Conservation (phyloP, 2,113 vertebrate species). For the Lasiurus borealis region DNA sequence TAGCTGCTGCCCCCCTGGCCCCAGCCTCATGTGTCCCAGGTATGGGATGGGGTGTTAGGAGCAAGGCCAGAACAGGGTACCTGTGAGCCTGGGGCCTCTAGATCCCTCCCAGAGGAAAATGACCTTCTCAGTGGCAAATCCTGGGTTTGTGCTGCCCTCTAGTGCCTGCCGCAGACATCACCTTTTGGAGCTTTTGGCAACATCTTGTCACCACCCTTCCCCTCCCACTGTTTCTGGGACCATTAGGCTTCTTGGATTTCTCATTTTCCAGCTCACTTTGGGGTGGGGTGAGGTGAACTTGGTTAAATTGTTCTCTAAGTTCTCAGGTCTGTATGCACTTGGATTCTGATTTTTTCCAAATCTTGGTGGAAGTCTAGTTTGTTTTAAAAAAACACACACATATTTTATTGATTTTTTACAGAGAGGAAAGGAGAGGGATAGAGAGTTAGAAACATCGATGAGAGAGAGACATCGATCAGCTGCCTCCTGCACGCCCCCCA, state of each 20-base stretch:
- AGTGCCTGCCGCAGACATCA: fast-evolving
- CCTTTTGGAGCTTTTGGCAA: background rate
- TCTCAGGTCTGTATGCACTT: background rate
- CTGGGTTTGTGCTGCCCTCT: conserved; percentile 78
- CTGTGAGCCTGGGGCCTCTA: background rate
- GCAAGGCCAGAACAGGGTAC: too few relatives aligned
- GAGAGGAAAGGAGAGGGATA: too few relatives aligned
- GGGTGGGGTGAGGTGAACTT: background rate
- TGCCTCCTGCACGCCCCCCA: too few relatives aligned
- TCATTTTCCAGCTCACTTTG: background rate
- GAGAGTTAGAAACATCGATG: too few relatives aligned
- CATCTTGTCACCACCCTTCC: fast-evolving
- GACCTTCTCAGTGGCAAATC: fast-evolving
- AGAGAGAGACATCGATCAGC: too few relatives aligned
- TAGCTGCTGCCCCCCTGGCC: background rate
- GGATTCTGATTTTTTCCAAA: background rate
- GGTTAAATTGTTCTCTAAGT: background rate
- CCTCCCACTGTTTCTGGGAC: background rate
- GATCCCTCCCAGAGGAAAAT: background rate
- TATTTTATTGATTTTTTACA: too few relatives aligned
- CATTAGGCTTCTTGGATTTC: background rate
- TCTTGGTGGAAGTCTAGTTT: background rate
- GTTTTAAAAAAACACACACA: too few relatives aligned
- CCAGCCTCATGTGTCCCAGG: fast-evolving
- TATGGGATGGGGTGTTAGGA: too few relatives aligned